Evolutionary conservation across 2,797 vertebrate genomes (phyloP), one percentile per base, ranked within the genome.

Genomic region (Ciconia nigra): DNA sequence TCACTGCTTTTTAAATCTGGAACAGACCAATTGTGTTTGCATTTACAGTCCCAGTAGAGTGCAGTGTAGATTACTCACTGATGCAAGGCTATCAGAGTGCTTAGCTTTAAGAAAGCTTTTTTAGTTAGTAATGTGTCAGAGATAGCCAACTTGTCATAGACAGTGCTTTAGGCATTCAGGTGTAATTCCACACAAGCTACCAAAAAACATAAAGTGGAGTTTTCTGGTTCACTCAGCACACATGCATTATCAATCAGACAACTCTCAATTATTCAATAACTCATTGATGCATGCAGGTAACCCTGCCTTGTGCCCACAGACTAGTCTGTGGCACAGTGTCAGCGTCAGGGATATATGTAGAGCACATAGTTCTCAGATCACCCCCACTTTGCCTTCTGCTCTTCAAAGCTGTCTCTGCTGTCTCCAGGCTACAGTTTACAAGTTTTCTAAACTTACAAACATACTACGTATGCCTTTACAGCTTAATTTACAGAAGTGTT

Each of bases 381-480:
- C 21, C 5, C 58, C 14, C 31, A 28, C 28, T 72, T 82, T 18
- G 1, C 37, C 49, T 89, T 61, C 80, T 94, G 72, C 24, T 80
- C 41, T 77, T 89, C 46, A 44, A 65, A 61, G 37, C 17, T 77
- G 19, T 44, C 16, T 41, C 31, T 55, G 22, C 11, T 76, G n/a
- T 62, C 19, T 78, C 47, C 61, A 66, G 55, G 41, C 11, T 47
- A 35, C 37, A 42, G 31, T 69, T 86, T 12, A 59, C 26, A 72
- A 83, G 10, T 86, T 80, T 88, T 59, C 28, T 33, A 76, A 95
- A 69, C 33, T 96, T 72, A 72, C 4, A 47, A 90, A 54, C 5
- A 13, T 12, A 35, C 9, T 77, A 51, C 0, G 0, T 46, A 39
- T 61, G 21, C 4, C 81, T 9, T 65, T 51, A 41, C 8, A 42